Evolutionary conservation across 23 tunicate species (phyloP), one percentile per base, ranked within the genome.

Genomic region (Ascidia mentula): DNA sequence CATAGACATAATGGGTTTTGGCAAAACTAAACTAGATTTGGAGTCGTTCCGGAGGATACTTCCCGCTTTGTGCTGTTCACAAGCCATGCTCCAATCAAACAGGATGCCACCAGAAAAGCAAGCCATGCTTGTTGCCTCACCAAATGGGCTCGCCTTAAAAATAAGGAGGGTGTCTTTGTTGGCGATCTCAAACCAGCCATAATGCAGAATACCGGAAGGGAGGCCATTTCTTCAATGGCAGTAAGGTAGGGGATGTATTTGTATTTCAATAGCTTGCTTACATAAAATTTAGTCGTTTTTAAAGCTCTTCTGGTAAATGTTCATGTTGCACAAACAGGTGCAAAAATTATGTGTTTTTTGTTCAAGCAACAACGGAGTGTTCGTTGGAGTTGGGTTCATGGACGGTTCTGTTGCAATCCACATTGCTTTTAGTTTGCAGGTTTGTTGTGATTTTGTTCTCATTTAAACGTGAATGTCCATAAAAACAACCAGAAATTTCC

Each of bases 371-470:
- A 72, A 90, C 72, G 96, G 96, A 30, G 84, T 86, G n/a, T 90
- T 69, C 69, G 35, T 90, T 0, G 90, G 90, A 20, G 75, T 90
- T 33, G 96, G 96, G 39, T 90, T 90, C 83, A 90, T 90, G 96
- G 96, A 90, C 35, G 96, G 96, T 7, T 85, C 96, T 32, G 90
- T 90, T 32, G 87, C 86, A 4, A 86, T 90, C 53, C 86, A 86
- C 40, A 81, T 90, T 46, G 60, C 96, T 7, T 90, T 90, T 40
- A 90, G 90, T 73, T 69, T 90, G 40, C 96, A 90, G 86, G 91
- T 87, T n/a, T n/a, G n/a, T n/a, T n/a, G n/a, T n/a, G n/a, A n/a
- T n/a, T n/a, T n/a, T n/a, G n/a, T n/a, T n/a, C n/a, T n/a, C n/a
- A n/a, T n/a, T n/a, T n/a, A n/a, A n/a, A n/a, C n/a, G n/a, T n/a